Base-by-base conservation (phyloP, 2,113 vertebrate species). In the Urocynchramus pylzowi region DNA sequence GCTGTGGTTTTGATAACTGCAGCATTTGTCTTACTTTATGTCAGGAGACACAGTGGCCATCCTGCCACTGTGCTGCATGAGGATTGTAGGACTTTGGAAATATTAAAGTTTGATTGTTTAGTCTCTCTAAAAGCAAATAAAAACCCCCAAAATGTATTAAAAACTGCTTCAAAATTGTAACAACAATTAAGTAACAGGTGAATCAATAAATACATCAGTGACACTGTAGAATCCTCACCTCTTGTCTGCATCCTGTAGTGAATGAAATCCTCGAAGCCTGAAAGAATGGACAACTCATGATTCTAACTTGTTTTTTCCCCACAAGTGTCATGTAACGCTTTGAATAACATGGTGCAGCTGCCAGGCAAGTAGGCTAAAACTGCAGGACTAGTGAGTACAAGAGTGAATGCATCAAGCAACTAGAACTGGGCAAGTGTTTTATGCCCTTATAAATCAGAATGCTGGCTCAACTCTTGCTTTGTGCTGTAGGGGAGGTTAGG, bases 1-100 rank as follows among this genome's bases (percentile, higher is more conserved):
- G 79, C 78, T 95, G 47, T 81, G 78, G 85, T 95, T 97, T 95
- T 90, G 91, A 67, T 93, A 97, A 94, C 77, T 71, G 44, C 45
- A 89, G 31, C 65, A 39, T 94, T 79, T 83, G 41, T 95, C 87
- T 96, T 84, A 74, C 41, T 93, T 90, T 83, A 73, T 56, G 70
- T 30, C 87, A 65, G 54, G 28, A 96, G 39, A 90, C 21, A 4
- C 47, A 56, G 57, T 65, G 35, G 9, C 41, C 41, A 16, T 45
- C 10, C 19, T 70, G 41, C 13, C 50, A 23, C 41, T 92, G 18
- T 41, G 6, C 16, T 81, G 7, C 5, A 2, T 53, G 19, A 56
- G 11, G 33, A 74, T 80, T 37, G 33, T 13, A 84, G 63, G 37
- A 54, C 24, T 59, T 77, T 56, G 30, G 28, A 63, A 77, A 77